Evolutionary conservation across 2,113 vertebrate genomes (phyloP).

Genomic region (Brachyhypopomus gauderio): DNA sequence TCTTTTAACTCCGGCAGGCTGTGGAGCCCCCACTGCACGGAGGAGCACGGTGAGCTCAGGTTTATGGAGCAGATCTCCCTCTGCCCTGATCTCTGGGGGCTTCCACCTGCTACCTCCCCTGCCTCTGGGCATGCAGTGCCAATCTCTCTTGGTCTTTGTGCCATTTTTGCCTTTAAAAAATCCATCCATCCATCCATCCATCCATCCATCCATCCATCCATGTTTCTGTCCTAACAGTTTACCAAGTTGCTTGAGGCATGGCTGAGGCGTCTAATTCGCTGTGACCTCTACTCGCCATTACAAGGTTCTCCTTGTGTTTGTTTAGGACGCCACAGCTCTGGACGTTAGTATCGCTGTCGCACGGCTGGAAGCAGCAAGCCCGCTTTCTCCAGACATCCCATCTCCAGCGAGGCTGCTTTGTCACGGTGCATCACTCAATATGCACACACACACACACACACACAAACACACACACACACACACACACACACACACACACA

Average conservation of each 20-base stretch:
- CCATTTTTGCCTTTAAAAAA: not conserved
- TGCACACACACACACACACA: constrained; percentile 29
- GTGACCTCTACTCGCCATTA: constrained; percentile 25
- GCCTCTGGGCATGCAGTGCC: not conserved
- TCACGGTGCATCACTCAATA: not conserved
- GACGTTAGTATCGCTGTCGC: not conserved
- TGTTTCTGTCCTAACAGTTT: not conserved
- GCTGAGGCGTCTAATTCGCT: not conserved
- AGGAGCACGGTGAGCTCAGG: not conserved
- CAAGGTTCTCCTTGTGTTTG: constrained; percentile 10
- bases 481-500: constrained; percentile 16
- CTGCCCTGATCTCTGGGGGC: not conserved
- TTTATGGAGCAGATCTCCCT: not conserved
- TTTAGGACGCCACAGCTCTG: not conserved
- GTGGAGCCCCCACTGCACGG: not conserved
- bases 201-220: not conserved
- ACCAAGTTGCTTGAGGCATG: not conserved
- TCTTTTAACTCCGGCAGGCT: constrained; percentile 24
- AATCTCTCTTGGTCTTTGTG: not conserved
- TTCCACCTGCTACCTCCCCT: not conserved
- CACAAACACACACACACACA: constrained; percentile 22
- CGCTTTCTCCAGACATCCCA: not conserved
- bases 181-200: not conserved
- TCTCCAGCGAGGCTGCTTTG: constrained; percentile 22
- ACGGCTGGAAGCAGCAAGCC: not conserved